These are phyloP conservation scores for Tyto alba DNA, from an alignment of 2,113 vertebrate species.

Conservation along the genomic window DNA sequence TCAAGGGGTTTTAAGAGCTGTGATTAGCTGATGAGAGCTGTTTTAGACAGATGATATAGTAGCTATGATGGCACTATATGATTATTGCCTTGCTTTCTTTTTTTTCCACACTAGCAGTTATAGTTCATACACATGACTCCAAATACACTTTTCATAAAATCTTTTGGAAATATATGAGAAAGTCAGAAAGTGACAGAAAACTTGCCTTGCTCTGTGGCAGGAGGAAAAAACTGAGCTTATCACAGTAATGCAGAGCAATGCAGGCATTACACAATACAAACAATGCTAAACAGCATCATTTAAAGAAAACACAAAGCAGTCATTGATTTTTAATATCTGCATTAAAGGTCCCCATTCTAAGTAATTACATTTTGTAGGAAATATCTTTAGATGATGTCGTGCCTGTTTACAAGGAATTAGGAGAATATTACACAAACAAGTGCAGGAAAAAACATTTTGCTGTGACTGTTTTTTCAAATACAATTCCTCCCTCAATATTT, in stretches of 20 bases:
- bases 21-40: slow-evolving; percentile 44
- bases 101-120: not conserved
- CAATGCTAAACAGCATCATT: slow-evolving; percentile 5
- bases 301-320: slow-evolving; percentile 40
- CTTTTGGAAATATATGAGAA: slow-evolving; percentile 6
- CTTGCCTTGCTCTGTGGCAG: not conserved
- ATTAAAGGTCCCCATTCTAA: slow-evolving; percentile 34
- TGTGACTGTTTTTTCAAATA: not conserved
- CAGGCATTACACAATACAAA: slow-evolving; percentile 11
- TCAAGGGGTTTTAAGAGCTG: not conserved
- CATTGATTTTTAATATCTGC: slow-evolving; percentile 57
- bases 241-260: not conserved
- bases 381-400: slow-evolving; percentile 11
- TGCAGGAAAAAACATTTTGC: not conserved
- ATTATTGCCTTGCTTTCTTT: not conserved
- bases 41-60: not conserved
- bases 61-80: not conserved
- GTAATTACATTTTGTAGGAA: slow-evolving; percentile 57
- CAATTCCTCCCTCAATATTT: not conserved
- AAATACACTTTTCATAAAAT: not conserved
- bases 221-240: not conserved
- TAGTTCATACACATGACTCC: not conserved
- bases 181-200: slow-evolving; percentile 24
- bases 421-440: slow-evolving; percentile 55
- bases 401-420: slow-evolving; percentile 56